Percentiles rank a stretch among this genome's conserved stretches.
Evolutionary conservation across 2,113 vertebrate species (phyloP).

Genomic region (Phalacrocorax brasilianus): DNA sequence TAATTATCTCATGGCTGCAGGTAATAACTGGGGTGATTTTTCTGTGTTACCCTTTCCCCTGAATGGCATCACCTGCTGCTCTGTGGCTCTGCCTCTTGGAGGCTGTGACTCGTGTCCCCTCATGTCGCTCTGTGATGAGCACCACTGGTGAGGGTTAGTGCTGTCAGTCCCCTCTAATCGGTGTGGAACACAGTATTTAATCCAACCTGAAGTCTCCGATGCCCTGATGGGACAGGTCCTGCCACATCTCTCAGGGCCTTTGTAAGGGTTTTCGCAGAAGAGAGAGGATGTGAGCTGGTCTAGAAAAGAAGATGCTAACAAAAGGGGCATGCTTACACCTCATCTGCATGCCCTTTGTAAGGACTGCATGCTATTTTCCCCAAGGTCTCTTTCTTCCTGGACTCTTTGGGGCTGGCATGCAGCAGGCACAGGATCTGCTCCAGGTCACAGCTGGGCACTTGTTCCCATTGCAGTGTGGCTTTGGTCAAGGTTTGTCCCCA

Average conservation of each 20-base stretch:
- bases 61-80: rapidly evolving
- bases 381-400: neutral
- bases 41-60: neutral
- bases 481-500: neutral
- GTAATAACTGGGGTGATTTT: neutral
- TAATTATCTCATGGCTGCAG: neutral
- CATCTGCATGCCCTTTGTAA: neutral
- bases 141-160: neutral
- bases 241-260: neutral
- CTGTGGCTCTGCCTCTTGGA: neutral
- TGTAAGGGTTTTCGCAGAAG: neutral
- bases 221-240: neutral
- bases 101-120: neutral
- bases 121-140: neutral
- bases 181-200: neutral
- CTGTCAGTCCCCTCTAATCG: neutral
- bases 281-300: neutral
- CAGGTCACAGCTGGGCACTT: neutral
- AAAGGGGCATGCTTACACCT: neutral
- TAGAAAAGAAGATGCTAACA: neutral
- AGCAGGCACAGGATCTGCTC: neutral
- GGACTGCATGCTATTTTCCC: neutral
- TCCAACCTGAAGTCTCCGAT: neutral
- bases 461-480: rapidly evolving
- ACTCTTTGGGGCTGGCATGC: rapidly evolving